These are phyloP conservation scores for Centroberyx gerrardi DNA, from an alignment of 2,797 vertebrate genomes.

Conservation along the genomic window DNA sequence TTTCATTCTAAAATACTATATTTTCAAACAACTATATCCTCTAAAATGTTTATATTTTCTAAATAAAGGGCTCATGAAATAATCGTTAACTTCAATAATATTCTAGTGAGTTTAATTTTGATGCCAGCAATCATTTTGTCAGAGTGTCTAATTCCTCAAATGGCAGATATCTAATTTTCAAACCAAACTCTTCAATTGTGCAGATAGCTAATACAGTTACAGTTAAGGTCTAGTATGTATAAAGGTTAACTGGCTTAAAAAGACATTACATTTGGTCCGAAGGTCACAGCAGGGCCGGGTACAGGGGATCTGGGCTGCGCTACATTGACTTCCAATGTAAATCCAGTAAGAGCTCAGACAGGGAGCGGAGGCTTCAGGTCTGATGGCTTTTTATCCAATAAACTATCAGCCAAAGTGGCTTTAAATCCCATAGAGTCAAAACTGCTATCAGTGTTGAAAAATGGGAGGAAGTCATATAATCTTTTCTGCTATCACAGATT, in stretches of 20 bases:
- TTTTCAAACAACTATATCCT: too few relatives aligned
- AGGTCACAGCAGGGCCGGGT: neutral
- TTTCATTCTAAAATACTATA: too few relatives aligned
- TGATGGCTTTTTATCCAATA: constrained; percentile 41
- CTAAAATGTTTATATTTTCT: too few relatives aligned
- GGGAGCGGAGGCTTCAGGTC: constrained; percentile 21
- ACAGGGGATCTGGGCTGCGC: neutral
- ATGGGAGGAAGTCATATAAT: too few relatives aligned
- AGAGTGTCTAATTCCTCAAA: too few relatives aligned
- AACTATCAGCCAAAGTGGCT: neutral
- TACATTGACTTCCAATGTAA: constrained; percentile 42
- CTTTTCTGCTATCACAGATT: too few relatives aligned
- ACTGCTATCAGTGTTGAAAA: neutral
- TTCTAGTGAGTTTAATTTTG: too few relatives aligned
- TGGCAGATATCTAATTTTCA: too few relatives aligned
- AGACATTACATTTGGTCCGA: neutral
- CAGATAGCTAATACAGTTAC: neutral
- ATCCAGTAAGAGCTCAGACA: constrained; percentile 12
- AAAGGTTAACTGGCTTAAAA: constrained; percentile 26
- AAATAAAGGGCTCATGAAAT: too few relatives aligned
- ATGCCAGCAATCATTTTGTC: too few relatives aligned
- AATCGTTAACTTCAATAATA: too few relatives aligned
- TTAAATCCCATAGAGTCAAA: neutral
- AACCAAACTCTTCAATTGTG: too few relatives aligned
- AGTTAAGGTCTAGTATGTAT: neutral